Conservation (phyloP, 2,888 invertebrate species). For the Standfussiana lucernea region DNA sequence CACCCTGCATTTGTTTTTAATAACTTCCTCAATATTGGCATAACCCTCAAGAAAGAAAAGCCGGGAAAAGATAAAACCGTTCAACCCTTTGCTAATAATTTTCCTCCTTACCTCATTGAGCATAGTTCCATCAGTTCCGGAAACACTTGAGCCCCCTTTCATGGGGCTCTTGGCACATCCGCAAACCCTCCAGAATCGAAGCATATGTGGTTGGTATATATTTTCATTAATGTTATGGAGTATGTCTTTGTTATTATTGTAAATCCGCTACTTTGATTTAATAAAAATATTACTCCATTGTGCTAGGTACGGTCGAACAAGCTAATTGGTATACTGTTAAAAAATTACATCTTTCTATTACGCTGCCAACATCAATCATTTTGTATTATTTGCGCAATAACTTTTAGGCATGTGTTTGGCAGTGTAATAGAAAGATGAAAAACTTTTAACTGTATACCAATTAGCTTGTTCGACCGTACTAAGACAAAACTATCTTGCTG, state of each 20-base stretch:
- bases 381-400: too few relatives aligned
- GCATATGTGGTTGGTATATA: background rate
- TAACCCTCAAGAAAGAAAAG: constrained; percentile 2
- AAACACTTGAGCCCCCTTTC: constrained; percentile 14
- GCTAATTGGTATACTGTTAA: too few relatives aligned
- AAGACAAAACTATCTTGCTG: background rate
- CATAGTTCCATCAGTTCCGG: constrained; percentile 10
- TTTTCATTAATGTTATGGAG: background rate
- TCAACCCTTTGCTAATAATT: constrained; percentile 43
- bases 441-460: too few relatives aligned
- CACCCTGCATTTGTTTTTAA: background rate
- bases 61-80: constrained; percentile 23
- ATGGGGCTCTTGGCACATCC: constrained; percentile 13
- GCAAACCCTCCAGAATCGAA: background rate
- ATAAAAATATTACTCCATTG: too few relatives aligned
- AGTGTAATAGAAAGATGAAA: too few relatives aligned
- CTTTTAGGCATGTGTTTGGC: too few relatives aligned
- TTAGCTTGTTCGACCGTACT: too few relatives aligned
- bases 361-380: too few relatives aligned
- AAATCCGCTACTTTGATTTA: too few relatives aligned
- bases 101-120: constrained; percentile 23
- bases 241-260: background rate
- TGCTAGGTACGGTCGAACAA: too few relatives aligned
- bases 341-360: too few relatives aligned
- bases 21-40: constrained; percentile 6